Conservation (phyloP, 2,113 vertebrate species). For the Rhabdomys dilectus region DNA sequence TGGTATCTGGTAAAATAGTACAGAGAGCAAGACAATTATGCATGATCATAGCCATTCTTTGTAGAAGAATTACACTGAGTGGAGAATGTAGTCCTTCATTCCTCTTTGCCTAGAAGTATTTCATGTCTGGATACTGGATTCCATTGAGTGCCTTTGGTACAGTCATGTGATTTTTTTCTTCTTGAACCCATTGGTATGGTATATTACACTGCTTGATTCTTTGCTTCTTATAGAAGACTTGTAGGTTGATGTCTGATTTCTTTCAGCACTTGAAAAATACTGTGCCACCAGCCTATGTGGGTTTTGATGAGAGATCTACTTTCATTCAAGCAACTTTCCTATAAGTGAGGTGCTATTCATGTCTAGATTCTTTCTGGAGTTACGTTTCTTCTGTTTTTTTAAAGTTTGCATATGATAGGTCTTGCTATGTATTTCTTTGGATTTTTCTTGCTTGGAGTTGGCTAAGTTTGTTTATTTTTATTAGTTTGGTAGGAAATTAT, state of each 20-base stretch:
- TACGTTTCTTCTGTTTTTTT: background rate
- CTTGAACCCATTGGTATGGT: background rate
- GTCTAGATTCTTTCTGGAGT: background rate
- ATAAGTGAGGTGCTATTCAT: background rate
- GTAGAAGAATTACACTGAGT: background rate
- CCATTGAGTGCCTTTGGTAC: background rate
- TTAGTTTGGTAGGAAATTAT: background rate
- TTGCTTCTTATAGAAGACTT: background rate
- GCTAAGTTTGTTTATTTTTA: background rate
- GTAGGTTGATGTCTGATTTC: background rate
- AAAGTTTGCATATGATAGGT: background rate
- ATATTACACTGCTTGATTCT: background rate
- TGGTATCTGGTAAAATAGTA: background rate
- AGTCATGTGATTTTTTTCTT: background rate
- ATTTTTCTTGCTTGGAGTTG: background rate
- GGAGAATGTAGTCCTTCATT: background rate
- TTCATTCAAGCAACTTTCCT: background rate
- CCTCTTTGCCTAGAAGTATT: background rate
- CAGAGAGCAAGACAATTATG: background rate
- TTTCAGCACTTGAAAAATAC: background rate
- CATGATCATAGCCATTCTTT: background rate
- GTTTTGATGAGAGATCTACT: background rate
- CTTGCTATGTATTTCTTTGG: background rate
- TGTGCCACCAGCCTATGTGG: background rate
- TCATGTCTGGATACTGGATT: background rate